These are phyloP conservation scores for Eudyptes chrysolophus DNA, from an alignment of 2,113 vertebrate species.

Conservation along the genomic window DNA sequence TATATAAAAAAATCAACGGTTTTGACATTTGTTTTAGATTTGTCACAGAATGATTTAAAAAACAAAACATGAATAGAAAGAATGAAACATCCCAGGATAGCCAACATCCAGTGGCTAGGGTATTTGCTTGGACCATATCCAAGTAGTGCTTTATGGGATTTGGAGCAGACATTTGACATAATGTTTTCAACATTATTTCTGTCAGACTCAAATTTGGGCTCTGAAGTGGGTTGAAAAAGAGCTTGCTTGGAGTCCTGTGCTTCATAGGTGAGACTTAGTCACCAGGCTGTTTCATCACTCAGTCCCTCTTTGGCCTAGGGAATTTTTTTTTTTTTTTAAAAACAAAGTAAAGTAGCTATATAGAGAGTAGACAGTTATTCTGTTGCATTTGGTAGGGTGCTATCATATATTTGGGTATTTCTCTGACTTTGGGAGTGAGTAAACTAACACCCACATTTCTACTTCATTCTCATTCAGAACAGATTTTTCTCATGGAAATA, in stretches of 20 bases:
- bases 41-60: slow-evolving; percentile 69
- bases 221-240: slow-evolving; percentile 11
- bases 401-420: not conserved
- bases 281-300: not conserved
- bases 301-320: not conserved
- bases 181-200: slow-evolving; percentile 64
- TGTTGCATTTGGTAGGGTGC: not conserved
- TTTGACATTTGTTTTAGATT: slow-evolving; percentile 71
- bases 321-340: not conserved
- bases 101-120: slow-evolving; percentile 65
- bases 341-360: not conserved
- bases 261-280: slow-evolving; percentile 7
- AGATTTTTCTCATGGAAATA: not conserved
- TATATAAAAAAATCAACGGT: slow-evolving; percentile 30
- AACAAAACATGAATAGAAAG: slow-evolving; percentile 69
- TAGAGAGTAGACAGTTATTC: not conserved
- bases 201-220: slow-evolving; percentile 22
- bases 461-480: not conserved
- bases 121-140: slow-evolving; percentile 61
- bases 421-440: not conserved
- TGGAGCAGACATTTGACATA: slow-evolving; percentile 65
- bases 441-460: not conserved
- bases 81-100: slow-evolving; percentile 69
- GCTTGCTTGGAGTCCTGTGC: not conserved
- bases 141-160: slow-evolving; percentile 57